phyloP scores from a whole-genome alignment of 2,888 invertebrate species.

The Torymus texanus region DNA sequence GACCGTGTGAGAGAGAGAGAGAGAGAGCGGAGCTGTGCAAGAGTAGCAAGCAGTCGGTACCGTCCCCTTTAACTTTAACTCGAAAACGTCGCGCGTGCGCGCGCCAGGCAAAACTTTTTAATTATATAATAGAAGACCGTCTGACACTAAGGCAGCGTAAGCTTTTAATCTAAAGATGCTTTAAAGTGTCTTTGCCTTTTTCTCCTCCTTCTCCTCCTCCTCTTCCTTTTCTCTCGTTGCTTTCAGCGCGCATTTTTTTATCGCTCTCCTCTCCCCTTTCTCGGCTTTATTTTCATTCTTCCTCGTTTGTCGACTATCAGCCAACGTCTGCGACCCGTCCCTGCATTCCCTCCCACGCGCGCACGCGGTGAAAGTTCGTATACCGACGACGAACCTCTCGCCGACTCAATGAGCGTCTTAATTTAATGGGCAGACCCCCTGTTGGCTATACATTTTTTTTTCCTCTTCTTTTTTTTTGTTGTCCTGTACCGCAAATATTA shows the following conservation, averaged over 20 bases:
- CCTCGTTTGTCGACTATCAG: slow-evolving; percentile 50
- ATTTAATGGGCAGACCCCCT: slow-evolving; percentile 42
- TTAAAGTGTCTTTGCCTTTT: slow-evolving; percentile 53
- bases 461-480: not conserved
- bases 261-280: slow-evolving; percentile 4
- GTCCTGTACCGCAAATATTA: not conserved
- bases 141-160: slow-evolving; percentile 62
- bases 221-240: slow-evolving; percentile 40
- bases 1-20: not conserved
- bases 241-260: slow-evolving; percentile 24
- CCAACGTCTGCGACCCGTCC: not conserved
- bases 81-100: slow-evolving; percentile 20
- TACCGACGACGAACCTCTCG: slow-evolving; percentile 29
- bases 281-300: slow-evolving; percentile 31
- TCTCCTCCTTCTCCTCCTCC: not conserved
- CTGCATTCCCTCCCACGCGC: slow-evolving; percentile 3
- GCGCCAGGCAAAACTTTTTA: slow-evolving; percentile 58
- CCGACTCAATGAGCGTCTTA: slow-evolving; percentile 55
- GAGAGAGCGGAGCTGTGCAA: not conserved
- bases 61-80: slow-evolving; percentile 42
- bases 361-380: slow-evolving; percentile 33
- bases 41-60: not conserved
- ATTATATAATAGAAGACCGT: slow-evolving; percentile 59
- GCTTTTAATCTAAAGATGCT: slow-evolving; percentile 63
- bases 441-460: slow-evolving; percentile 6